Base-by-base conservation (phyloP, 2,113 vertebrate genomes). In the Macrotis lagotis region DNA sequence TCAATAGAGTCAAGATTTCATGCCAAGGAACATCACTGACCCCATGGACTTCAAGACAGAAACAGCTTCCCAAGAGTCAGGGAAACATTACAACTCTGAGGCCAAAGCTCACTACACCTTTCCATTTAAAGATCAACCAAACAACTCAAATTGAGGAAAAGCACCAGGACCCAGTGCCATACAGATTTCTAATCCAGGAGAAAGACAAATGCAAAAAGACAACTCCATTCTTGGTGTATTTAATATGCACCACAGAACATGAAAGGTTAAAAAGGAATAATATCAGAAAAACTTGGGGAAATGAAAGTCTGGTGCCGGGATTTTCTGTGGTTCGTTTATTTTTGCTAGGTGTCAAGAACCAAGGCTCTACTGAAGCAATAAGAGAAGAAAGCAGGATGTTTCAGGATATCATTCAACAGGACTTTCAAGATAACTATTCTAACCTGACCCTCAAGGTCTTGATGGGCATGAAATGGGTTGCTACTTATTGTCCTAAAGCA, bases 361-460 rank as follows among this genome's bases (percentile, higher is more conserved):
- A 22, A 14, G 51, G 0, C 6, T 6, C 44, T 1, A 22, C 22
- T 0, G 2, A 88, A 26, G 16, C 3, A 0, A 3, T 92, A 6
- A 31, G 94, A 47, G 74, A 11, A 28, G 97, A 96, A 88, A 97
- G 94, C 0, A 0, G 50, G 26, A 37, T 91, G 0, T 49, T 96
- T 28, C 91, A 19, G 0, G 92, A 93, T 1, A 94, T 96, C 14
- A 93, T 96, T 95, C 97, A 98, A 1, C 93, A 97, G 90, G 91
- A 95, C 53, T 97, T 98, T 92, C 28, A 96, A 12, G 96, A 97
- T 48, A 89, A 96, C 1, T 97, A 96, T 37, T 49, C 44, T 19
- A 97, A 97, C 51, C 16, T 96, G 50, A 95, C 97, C 49, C 92
- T 97, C 3, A 97, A 98, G 95, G 97, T 95, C n/a, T 5, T 97